Evolutionary conservation across 2,797 vertebrate species (phyloP).

Genomic region (Catharus ustulatus): DNA sequence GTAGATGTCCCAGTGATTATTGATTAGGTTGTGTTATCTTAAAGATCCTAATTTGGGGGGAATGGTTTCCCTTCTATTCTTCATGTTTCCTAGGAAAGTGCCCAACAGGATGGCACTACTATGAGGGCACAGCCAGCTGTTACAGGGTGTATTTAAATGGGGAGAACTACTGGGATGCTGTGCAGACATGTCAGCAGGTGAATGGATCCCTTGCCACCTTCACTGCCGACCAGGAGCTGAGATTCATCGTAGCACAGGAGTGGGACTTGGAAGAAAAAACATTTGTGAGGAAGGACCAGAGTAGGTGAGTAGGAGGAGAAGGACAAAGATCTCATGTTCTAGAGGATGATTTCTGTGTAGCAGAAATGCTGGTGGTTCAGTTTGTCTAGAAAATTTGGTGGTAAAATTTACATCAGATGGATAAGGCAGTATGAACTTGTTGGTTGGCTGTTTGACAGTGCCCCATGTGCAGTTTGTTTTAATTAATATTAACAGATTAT

Average conservation of each 20-base stretch:
- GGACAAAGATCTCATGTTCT: fast-evolving
- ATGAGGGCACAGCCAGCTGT: constrained; percentile 97
- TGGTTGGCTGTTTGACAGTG: not conserved
- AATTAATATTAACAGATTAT: not conserved
- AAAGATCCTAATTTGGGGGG: constrained; percentile 77
- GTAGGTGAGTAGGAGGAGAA: constrained; percentile 82
- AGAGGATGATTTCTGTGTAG: not conserved
- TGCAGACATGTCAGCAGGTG: constrained; percentile 93
- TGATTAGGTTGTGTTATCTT: not conserved
- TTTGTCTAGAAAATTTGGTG: not conserved
- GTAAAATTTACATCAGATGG: not conserved
- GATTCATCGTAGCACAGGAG: constrained; percentile 94
- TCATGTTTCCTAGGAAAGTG: constrained; percentile 92
- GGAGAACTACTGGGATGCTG: constrained; percentile 98
- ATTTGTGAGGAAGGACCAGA: constrained; percentile 89
- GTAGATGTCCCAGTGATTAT: not conserved
- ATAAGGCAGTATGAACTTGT: not conserved
- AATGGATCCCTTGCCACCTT: constrained; percentile 96
- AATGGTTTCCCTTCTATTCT: constrained; percentile 74
- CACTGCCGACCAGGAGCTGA: constrained; percentile 93
- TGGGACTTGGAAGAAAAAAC: constrained; percentile 92
- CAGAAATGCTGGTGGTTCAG: not conserved
- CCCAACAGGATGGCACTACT: constrained; percentile 97
- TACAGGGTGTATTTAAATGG: constrained; percentile 92
- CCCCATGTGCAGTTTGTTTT: not conserved